A percentile compares a stretch with the other conserved stretches of the same genome.
Evolutionary conservation across 2,888 invertebrate species (phyloP).

Genomic region (Rhorus exstirpatorius): DNA sequence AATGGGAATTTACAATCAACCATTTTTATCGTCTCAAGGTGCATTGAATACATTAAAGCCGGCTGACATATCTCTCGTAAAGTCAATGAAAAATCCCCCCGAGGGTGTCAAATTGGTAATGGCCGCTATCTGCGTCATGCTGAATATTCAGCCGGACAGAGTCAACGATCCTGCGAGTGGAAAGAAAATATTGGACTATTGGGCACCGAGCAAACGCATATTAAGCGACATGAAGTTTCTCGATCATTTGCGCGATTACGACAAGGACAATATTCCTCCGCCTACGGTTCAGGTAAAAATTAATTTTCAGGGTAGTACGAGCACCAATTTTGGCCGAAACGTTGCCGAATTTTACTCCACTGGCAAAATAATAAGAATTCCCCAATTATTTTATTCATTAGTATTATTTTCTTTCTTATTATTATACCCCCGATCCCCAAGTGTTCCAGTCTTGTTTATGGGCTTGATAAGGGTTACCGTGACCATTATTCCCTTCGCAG

Average conservation of each 20-base stretch:
- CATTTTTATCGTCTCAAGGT: slow-evolving; percentile 84
- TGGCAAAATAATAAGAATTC: too few relatives aligned
- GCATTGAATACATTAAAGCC: slow-evolving; percentile 95
- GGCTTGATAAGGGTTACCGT: too few relatives aligned
- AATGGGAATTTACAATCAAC: neutral
- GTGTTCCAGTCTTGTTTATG: too few relatives aligned
- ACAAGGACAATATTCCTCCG: slow-evolving; percentile 93
- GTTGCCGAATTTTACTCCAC: too few relatives aligned
- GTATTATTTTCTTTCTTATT: too few relatives aligned
- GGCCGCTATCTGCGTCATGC: slow-evolving; percentile 97
- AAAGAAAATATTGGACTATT: slow-evolving; percentile 92
- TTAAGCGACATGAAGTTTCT: slow-evolving; percentile 94
- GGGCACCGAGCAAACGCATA: slow-evolving; percentile 94
- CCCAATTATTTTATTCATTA: too few relatives aligned
- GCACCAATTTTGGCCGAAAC: neutral
- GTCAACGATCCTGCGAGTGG: slow-evolving; percentile 91
- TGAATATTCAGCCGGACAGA: slow-evolving; percentile 92
- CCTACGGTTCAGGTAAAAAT: slow-evolving; percentile 90
- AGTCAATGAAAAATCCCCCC: slow-evolving; percentile 96
- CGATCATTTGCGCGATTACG: slow-evolving; percentile 91
- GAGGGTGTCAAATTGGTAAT: slow-evolving; percentile 93
- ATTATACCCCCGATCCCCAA: too few relatives aligned
- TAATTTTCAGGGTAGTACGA: too few relatives aligned
- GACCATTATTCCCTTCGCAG: too few relatives aligned
- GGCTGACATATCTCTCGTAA: slow-evolving; percentile 93